These are phyloP conservation scores for Isaurus tuberculatus DNA, from an alignment of 92 coral and sea anemone genomes.

Conservation along the genomic window DNA sequence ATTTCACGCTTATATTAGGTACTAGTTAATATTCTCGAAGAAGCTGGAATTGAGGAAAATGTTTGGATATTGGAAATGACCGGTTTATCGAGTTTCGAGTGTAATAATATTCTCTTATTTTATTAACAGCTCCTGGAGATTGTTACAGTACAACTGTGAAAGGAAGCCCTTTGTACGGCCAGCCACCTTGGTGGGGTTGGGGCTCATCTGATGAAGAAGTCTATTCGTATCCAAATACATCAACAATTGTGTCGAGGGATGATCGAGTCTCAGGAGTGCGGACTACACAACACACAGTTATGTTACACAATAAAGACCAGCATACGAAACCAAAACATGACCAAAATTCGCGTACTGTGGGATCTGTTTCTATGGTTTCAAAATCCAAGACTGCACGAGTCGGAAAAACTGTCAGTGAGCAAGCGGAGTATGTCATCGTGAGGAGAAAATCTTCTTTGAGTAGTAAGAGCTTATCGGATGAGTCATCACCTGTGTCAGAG, in stretches of 20 bases:
- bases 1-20: too few species aligned
- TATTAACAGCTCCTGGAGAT: slow-evolving; percentile 43
- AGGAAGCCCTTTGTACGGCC: slow-evolving; percentile 85
- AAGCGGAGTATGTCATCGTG: slow-evolving; percentile 47
- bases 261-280: slow-evolving; percentile 12
- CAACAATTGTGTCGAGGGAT: slow-evolving; percentile 58
- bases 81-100: too few species aligned
- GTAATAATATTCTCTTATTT: too few species aligned
- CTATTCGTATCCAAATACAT: slow-evolving; percentile 79
- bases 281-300: slow-evolving; percentile 39
- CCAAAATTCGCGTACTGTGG: slow-evolving; percentile 52
- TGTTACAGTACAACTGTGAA: slow-evolving; percentile 63
- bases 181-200: slow-evolving; percentile 98
- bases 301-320: slow-evolving; percentile 55
- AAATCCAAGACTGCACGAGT: slow-evolving; percentile 64
- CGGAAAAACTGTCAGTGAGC: slow-evolving; percentile 33
- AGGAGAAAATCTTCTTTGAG: slow-evolving; percentile 58
- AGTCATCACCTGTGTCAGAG: slow-evolving; percentile 62
- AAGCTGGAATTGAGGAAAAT: too few species aligned
- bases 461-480: slow-evolving; percentile 22
- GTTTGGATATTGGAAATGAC: too few species aligned
- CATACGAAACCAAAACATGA: slow-evolving; percentile 46
- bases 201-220: slow-evolving; percentile 86
- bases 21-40: too few species aligned
- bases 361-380: slow-evolving; percentile 59